Conservation (phyloP, 2,113 vertebrate genomes). For the Onychostoma macrolepis region DNA sequence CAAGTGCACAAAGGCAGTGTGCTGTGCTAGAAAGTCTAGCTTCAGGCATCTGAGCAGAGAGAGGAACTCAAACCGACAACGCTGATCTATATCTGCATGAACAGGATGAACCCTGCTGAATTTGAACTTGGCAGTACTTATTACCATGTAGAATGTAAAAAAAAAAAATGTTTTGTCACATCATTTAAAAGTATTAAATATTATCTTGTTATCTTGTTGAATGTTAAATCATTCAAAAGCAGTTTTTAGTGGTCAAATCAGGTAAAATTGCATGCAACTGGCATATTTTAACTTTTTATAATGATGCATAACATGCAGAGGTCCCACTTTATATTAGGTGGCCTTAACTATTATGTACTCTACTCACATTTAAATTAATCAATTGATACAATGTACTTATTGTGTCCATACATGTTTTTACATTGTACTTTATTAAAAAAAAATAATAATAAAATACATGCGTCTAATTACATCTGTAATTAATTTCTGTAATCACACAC, state of each 20-base stretch:
- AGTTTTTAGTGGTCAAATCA: neutral
- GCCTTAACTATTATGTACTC: too few relatives aligned
- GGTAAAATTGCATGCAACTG: neutral
- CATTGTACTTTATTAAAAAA: too few relatives aligned
- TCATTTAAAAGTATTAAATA: neutral
- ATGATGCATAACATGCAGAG: neutral
- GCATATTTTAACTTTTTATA: neutral
- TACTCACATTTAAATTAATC: too few relatives aligned
- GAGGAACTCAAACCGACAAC: neutral
- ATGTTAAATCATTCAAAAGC: neutral
- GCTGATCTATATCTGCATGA: neutral
- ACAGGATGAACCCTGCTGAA: neutral
- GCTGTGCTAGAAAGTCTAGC: conserved; percentile 9
- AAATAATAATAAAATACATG: too few relatives aligned
- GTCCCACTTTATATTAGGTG: too few relatives aligned
- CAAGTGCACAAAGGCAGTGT: conserved; percentile 17
- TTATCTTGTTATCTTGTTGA: too few relatives aligned
- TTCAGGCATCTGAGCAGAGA: neutral
- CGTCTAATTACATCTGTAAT: too few relatives aligned
- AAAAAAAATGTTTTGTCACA: too few relatives aligned
- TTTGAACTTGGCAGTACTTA: neutral
- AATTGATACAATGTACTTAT: too few relatives aligned
- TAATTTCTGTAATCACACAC: too few relatives aligned
- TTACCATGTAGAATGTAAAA: neutral
- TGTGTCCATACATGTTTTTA: too few relatives aligned